phyloP scores from a whole-genome alignment of 2,888 invertebrate genomes.

The Gymnoscelis rufifasciata region DNA sequence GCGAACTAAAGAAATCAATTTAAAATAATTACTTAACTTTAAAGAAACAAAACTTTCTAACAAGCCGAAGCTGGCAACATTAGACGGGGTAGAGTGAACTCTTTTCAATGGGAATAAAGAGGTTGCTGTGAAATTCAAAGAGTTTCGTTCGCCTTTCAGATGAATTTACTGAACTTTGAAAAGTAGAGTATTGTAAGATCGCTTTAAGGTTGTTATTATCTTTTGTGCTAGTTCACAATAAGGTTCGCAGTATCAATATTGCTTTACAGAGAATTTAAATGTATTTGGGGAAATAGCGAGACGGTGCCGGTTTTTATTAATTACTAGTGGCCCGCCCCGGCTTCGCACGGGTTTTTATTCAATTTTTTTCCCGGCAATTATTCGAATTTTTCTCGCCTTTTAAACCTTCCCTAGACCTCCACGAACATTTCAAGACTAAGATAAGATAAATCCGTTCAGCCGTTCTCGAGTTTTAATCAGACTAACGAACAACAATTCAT shows the following conservation, averaged over 20 bases:
- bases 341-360: too few relatives aligned
- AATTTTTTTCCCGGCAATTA: too few relatives aligned
- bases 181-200: background rate
- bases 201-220: background rate
- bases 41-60: background rate
- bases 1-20: background rate
- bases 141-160: constrained; percentile 3
- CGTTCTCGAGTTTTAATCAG: too few relatives aligned
- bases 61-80: background rate
- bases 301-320: too few relatives aligned
- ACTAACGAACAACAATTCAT: too few relatives aligned
- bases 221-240: background rate
- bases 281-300: too few relatives aligned
- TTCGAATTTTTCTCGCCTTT: too few relatives aligned
- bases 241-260: background rate
- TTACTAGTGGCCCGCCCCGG: too few relatives aligned
- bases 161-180: background rate
- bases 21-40: background rate
- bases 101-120: constrained; percentile 8
- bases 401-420: too few relatives aligned
- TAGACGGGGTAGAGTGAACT: constrained; percentile 3
- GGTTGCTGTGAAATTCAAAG: constrained; percentile 4
- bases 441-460: too few relatives aligned
- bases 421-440: too few relatives aligned
- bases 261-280: too few relatives aligned